A percentile compares a stretch with the other conserved stretches of the same genome.
Evolutionary conservation across 2,888 invertebrate species (phyloP).

Genomic region (Chalcosyrphus nemorum): DNA sequence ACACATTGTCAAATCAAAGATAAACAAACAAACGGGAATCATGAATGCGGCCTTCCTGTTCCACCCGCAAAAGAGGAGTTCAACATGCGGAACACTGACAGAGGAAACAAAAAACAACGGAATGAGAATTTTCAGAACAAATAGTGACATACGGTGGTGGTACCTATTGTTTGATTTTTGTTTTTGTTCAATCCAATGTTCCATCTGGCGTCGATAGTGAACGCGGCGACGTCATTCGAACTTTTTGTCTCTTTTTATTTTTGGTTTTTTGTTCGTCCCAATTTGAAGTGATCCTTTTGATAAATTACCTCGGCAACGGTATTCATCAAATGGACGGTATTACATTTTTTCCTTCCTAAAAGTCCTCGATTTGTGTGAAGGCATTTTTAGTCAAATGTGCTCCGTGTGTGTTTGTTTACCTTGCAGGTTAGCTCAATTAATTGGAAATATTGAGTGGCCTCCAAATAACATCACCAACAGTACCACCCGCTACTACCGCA

Average conservation of each 20-base stretch:
- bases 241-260: slow-evolving; percentile 14
- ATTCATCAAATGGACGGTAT: slow-evolving; percentile 57
- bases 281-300: slow-evolving; percentile 66
- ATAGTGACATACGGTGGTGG: slow-evolving; percentile 53
- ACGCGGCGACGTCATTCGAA: slow-evolving; percentile 35
- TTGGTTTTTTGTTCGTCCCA: slow-evolving; percentile 16
- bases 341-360: slow-evolving; percentile 30
- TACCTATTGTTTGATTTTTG: slow-evolving; percentile 45
- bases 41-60: slow-evolving; percentile 37
- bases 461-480: slow-evolving; percentile 48
- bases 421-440: slow-evolving; percentile 70
- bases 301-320: slow-evolving; percentile 62
- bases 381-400: slow-evolving; percentile 32
- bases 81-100: slow-evolving; percentile 18
- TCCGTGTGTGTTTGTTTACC: slow-evolving; percentile 60
- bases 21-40: slow-evolving; percentile 60
- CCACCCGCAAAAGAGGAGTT: slow-evolving; percentile 38
- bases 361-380: slow-evolving; percentile 47
- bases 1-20: slow-evolving; percentile 68
- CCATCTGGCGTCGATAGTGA: slow-evolving; percentile 47
- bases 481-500: slow-evolving; percentile 28
- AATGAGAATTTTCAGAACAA: slow-evolving; percentile 49
- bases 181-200: slow-evolving; percentile 27
- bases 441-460: slow-evolving; percentile 72
- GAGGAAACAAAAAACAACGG: slow-evolving; percentile 7